Evolutionary conservation across 2,113 vertebrate genomes (phyloP).

Genomic region (Heteronetta atricapilla): DNA sequence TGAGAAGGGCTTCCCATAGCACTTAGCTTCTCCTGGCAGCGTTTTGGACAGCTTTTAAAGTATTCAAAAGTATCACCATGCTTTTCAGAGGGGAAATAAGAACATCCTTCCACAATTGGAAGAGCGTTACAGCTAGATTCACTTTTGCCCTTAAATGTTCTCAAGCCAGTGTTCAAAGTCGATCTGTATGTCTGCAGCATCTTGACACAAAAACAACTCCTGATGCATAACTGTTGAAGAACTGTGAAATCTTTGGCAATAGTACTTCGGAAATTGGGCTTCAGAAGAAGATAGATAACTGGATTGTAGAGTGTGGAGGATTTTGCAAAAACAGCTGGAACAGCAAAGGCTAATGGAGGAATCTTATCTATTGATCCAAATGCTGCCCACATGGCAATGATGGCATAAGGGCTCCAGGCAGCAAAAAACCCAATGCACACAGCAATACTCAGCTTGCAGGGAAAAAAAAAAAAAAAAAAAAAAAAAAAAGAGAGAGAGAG

Average conservation of each 20-base stretch:
- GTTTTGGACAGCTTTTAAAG: conserved; percentile 46
- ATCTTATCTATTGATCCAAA: conserved; percentile 78
- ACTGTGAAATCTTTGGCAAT: conserved; percentile 59
- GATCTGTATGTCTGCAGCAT: background rate
- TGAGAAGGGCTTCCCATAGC: background rate
- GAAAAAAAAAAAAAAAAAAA: background rate
- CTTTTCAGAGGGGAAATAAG: conserved; percentile 16
- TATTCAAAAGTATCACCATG: conserved; percentile 8
- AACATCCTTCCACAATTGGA: background rate
- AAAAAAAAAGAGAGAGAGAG: background rate
- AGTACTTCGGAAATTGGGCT: conserved; percentile 72
- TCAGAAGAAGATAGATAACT: conserved; percentile 74
- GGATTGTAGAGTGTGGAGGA: conserved; percentile 83
- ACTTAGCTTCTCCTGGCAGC: conserved; percentile 1
- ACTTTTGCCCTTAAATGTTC: background rate
- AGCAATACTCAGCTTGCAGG: conserved; percentile 75
- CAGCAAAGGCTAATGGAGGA: conserved; percentile 77
- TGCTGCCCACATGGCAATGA: conserved; percentile 81
- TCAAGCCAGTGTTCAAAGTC: conserved; percentile 5
- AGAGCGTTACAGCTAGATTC: background rate
- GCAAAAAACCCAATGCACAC: conserved; percentile 79
- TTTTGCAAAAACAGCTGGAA: conserved; percentile 82
- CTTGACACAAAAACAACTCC: conserved; percentile 36
- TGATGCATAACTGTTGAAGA: conserved; percentile 57
- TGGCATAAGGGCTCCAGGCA: conserved; percentile 81